Evolutionary conservation across 2,113 vertebrate species (phyloP), one percentile per base, ranked within the genome.

Genomic region (Prietella phreatophila): DNA sequence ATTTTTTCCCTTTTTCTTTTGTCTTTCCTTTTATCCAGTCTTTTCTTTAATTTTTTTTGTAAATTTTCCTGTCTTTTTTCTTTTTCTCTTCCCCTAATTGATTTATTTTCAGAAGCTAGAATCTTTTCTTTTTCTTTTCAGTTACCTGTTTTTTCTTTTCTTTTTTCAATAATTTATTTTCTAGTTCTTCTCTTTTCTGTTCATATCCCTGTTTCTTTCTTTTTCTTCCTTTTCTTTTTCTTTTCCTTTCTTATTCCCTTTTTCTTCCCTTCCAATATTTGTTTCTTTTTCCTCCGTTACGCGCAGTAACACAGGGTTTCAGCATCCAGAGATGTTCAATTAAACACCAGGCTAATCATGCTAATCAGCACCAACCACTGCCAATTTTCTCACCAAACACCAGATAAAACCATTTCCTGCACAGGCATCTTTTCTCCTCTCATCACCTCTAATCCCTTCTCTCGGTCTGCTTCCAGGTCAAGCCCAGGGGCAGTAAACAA

Each of bases 341-440:
- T 93, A 93, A 93, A 93, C 93, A 93, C 82, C 87, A 83, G 91
- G 90, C 89, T 91, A 90, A 86, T 93, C 93, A 92, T 93, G 93
- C 93, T 93, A 94, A 94, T 94, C 90, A 88, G 90, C 42, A 9
- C 85, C 92, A 76, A 15, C 60, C 73, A 20, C 20, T 69, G 55
- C 76, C 47, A 47, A 71, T 91, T 92, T 94, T 94, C 93, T 94
- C 93, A 94, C 93, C 90, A 92, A 89, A 88, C 86, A 25, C 55
- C 47, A 89, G 79, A 89, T 79, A 39, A 73, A 76, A 83, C 47
- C 56, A 42, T 80, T 69, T 80, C 81, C 87, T 65, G 25, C 71
- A 75, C 85, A 84, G 81, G 33, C 65, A 53, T 73, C 42, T 55
- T 55, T 81, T 56, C 78, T 69, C n/a, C 55, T 61, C 78, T 84